Base-by-base conservation (phyloP, 2,797 vertebrate genomes). In the Rhynchonycteris naso region DNA sequence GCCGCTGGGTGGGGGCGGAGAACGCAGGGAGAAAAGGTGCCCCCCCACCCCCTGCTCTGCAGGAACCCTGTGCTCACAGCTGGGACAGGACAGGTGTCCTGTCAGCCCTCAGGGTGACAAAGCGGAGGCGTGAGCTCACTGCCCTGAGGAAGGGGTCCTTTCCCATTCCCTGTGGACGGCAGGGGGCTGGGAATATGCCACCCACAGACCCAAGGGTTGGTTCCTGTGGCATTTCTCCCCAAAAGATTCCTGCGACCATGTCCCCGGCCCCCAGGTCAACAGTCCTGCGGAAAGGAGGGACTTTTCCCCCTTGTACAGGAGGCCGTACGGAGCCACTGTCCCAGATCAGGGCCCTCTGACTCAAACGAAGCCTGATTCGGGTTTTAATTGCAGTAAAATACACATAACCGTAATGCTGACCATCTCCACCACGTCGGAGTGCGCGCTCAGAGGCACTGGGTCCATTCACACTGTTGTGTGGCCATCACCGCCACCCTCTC, bases 41-140 rank as follows among this genome's bases (percentile, higher is more conserved):
- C 75, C 56, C 56, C 15, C 0, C 0, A 35, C 28, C 18, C n/a
- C 30, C 63, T 38, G 68, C 16, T 50, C 82, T 35, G 15, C 16
- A 2, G 21, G 82, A 28, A 43, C 13, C 5, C 50, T 10, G 4
- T 0, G 2, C 76, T 19, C 14, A 30, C 19, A 8, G 12, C n/a
- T 3, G 10, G 33, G 30, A 69, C 8, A 1, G 71, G n/a, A 47
- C n/a, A 12, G 12, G 54, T 9, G 24, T 12, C 9, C 4, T 2
- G 75, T 11, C 21, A 4, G 35, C 52, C 38, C 0, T 2, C 0
- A 0, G n/a, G 11, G 61, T 3, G 22, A 21, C 7, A 0, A 16
- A 33, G 21, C 69, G 0, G 1, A 58, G n/a, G 9, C 2, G 0
- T 24, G 50, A 33, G 47, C 43, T 86, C 66, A 4, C 35, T 22